Percentiles rank a stretch among this genome's conserved stretches.
Conservation (phyloP, 1,140 invertebrate genomes). For the Augochlora pura region DNA sequence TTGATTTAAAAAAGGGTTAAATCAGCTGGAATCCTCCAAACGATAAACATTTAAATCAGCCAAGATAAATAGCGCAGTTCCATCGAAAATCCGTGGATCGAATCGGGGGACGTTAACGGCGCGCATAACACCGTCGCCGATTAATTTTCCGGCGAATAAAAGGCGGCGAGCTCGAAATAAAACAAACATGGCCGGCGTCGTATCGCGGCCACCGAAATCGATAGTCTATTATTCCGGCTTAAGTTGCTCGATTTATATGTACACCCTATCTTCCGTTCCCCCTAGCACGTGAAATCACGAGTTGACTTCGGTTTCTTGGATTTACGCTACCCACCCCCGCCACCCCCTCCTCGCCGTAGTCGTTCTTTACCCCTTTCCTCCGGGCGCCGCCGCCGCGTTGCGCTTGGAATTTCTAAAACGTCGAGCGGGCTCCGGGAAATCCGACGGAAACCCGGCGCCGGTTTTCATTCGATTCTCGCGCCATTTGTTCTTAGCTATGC, state of each 20-base stretch:
- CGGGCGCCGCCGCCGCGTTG: too few relatives aligned
- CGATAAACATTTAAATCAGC: too few relatives aligned
- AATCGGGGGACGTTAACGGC: not conserved
- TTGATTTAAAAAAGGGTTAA: too few relatives aligned
- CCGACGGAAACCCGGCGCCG: too few relatives aligned
- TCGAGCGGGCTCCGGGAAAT: too few relatives aligned
- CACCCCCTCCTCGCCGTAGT: too few relatives aligned
- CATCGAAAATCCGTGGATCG: too few relatives aligned
- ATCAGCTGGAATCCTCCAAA: too few relatives aligned
- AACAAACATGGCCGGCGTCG: conserved; percentile 23
- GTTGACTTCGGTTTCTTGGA: conserved; percentile 50
- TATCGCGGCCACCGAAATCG: conserved; percentile 64
- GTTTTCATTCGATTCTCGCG: too few relatives aligned
- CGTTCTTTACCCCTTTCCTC: too few relatives aligned
- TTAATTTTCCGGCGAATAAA: conserved; percentile 75
- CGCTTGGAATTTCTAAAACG: not conserved
- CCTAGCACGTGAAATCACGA: conserved; percentile 45
- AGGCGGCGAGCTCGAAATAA: conserved; percentile 43
- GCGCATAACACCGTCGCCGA: conserved; percentile 23
- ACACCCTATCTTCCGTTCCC: conserved; percentile 59
- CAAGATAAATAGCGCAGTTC: too few relatives aligned
- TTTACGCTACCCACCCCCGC: conserved; percentile 45
- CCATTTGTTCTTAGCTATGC: too few relatives aligned
- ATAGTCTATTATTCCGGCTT: conserved; percentile 75
- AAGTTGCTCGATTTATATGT: conserved; percentile 71